Evolutionary conservation across 1,140 invertebrate species (phyloP).

Genomic region (Drosophila baimaii): DNA sequence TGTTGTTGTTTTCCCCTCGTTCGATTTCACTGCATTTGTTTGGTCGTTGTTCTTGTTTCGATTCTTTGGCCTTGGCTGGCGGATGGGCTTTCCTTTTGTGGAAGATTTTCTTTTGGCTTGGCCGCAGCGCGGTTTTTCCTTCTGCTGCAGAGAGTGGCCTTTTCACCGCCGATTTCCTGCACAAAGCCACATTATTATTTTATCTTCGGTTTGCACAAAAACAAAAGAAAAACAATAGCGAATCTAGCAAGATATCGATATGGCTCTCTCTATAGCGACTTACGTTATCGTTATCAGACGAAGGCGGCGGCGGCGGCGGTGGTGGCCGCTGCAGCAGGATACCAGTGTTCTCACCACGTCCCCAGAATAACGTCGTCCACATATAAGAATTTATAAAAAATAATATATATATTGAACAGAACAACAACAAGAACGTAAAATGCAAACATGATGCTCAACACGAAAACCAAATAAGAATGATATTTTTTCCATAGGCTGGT

Average conservation of each 20-base stretch:
- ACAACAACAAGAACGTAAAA: background rate
- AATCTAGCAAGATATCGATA: background rate
- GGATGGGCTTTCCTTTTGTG: background rate
- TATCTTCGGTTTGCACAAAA: background rate
- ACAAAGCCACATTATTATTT: conserved; percentile 16
- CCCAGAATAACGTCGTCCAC: fast-evolving
- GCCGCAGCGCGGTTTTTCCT: background rate
- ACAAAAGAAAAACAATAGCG: conserved; percentile 15
- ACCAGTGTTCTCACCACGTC: background rate
- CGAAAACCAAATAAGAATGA: background rate
- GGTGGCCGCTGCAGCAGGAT: background rate
- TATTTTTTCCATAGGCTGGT: too few relatives aligned
- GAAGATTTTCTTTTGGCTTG: background rate
- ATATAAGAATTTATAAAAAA: background rate
- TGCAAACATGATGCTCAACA: background rate
- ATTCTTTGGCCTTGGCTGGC: background rate
- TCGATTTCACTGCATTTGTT: conserved; percentile 10
- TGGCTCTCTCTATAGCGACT: too few relatives aligned
- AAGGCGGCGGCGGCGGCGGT: background rate
- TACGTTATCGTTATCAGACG: too few relatives aligned
- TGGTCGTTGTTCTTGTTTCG: conserved; percentile 7
- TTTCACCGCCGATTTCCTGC: conserved; percentile 2
- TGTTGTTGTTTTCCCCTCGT: background rate
- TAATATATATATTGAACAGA: background rate
- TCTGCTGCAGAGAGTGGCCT: background rate